These are phyloP conservation scores for Calliopum simillimum DNA, from an alignment of 2,888 invertebrate genomes.

Conservation along the genomic window DNA sequence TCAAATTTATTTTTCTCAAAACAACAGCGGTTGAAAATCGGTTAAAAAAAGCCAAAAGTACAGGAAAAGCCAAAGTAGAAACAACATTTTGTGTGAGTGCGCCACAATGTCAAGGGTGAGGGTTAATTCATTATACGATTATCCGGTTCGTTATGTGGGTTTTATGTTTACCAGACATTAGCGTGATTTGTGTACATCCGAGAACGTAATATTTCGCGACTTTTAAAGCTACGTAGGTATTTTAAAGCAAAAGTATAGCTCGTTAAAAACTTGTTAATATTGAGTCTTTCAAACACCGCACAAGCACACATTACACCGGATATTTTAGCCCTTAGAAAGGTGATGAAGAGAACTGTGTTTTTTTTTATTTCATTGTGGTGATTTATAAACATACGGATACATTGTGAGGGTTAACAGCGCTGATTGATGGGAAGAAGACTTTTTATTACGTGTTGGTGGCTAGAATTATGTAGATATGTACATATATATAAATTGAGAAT, in stretches of 20 bases:
- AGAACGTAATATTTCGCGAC: conserved; percentile 17
- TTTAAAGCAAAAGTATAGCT: not conserved
- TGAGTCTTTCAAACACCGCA: not conserved
- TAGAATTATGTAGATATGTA: too few relatives aligned
- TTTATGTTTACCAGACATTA: conserved; percentile 24
- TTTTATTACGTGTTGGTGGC: too few relatives aligned
- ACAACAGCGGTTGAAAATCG: too few relatives aligned
- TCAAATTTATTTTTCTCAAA: too few relatives aligned
- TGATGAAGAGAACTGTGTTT: not conserved
- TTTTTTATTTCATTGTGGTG: not conserved
- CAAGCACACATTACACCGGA: not conserved
- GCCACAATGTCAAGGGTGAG: conserved; percentile 23
- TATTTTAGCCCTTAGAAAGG: not conserved
- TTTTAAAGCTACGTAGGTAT: conserved; percentile 24
- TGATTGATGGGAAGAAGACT: conserved; percentile 3
- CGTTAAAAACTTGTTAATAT: not conserved
- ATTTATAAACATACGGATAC: not conserved
- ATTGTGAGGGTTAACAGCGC: conserved; percentile 5
- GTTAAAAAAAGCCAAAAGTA: not conserved
- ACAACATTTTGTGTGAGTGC: conserved; percentile 1
- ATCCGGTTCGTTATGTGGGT: conserved; percentile 37
- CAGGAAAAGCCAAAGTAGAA: not conserved
- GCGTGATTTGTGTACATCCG: conserved; percentile 26
- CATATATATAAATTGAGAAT: too few relatives aligned
- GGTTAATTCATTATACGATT: conserved; percentile 36